Base-by-base conservation (phyloP, 53 echinoderm and acorn worm genomes). In the Echinometra lucunter region DNA sequence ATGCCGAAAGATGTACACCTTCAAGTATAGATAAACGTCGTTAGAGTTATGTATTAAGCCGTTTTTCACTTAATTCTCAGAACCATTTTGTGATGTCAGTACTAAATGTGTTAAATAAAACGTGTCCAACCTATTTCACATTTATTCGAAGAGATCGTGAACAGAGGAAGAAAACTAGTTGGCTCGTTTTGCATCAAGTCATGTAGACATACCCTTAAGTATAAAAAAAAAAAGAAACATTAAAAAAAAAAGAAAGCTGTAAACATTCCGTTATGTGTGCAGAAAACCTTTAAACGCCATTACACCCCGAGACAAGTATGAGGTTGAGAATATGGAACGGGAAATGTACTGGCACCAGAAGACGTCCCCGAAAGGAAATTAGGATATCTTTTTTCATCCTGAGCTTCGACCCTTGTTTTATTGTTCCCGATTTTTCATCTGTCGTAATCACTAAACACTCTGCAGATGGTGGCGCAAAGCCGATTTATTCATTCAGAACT, bases 401-500 rank as follows among this genome's bases (percentile, higher is more conserved):
- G 38, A 5, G 21, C 78, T 42, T 42, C 42, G 42, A 40, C 42
- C 78, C 78, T 40, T 78, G 6, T 21, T 78, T 78, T 42, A 8
- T 42, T 78, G 40, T 9, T 42, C 42, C 42, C 42, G 21, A 35
- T 19, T 78, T 42, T 78, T 38, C 42, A 78, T 78, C 40, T 38
- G 19, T 78, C 42, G 38, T 42, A 78, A 78, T 42, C 78, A 78
- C 18, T 15, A 42, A 78, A 78, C 72, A 30, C 42, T 78, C 19
- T 72, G 78, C 78, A 78, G 78, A 40, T 40, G 78, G 42, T 85
- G 78, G 42, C 49, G 27, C 49, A 42, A 38, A 5, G 81, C 81
- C 81, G 81, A 81, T 81, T 40, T 19, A 81, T 81, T 38, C 40
- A 85, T 85, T 85, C 49, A n/a, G 49, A 85, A 21, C 49, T n/a